Evolutionary conservation across 2,797 vertebrate species (phyloP).

Genomic region (Sebastes itinus): DNA sequence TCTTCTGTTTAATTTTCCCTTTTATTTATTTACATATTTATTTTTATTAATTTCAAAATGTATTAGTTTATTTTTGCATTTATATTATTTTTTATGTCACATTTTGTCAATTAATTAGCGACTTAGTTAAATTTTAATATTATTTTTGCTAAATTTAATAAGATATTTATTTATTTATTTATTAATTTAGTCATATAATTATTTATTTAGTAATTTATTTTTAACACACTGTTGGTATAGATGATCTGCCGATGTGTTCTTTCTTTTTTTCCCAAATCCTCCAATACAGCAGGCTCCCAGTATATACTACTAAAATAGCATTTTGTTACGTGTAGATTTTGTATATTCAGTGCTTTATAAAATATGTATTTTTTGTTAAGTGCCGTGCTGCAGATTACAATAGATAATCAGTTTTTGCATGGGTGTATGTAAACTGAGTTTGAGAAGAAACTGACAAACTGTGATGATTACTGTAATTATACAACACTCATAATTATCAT

Average conservation of each 20-base stretch:
- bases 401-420: not conserved
- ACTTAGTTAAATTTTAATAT: no score
- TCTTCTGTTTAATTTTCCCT: no score
- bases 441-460: slow-evolving; percentile 7
- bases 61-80: no score
- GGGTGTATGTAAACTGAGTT: not conserved
- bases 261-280: not conserved
- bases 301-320: not conserved
- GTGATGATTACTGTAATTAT: slow-evolving; percentile 47
- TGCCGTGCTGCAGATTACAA: not conserved
- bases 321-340: not conserved
- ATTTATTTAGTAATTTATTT: no score
- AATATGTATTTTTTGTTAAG: not conserved
- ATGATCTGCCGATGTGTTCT: no score
- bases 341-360: not conserved
- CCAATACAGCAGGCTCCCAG: not conserved
- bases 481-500: slow-evolving; percentile 16
- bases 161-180: no score
- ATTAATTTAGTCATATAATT: no score
- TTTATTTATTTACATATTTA: no score
- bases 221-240: accelerated
- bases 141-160: no score
- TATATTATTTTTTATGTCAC: no score
- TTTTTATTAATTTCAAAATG: no score
- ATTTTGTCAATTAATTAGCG: no score